Evolutionary conservation across 2,888 invertebrate species (phyloP).

Genomic region (Drosophila sordidapex): DNA sequence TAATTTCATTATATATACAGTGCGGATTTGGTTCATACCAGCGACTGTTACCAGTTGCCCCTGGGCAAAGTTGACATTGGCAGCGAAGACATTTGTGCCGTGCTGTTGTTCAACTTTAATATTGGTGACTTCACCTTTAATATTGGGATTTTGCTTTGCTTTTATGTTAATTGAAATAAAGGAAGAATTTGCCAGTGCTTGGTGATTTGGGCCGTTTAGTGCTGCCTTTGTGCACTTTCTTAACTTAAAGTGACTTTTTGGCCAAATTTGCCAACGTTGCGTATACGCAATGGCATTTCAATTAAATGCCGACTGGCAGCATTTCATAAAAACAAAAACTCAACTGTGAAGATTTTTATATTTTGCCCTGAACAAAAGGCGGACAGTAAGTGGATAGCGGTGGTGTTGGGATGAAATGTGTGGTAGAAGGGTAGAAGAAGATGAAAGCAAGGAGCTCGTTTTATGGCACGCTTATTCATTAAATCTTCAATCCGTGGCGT

Average conservation of each 20-base stretch:
- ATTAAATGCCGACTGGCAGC: constrained; percentile 33
- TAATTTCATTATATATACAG: not conserved
- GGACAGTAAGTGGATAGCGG: not conserved
- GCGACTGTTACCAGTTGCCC: not conserved
- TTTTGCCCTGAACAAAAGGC: constrained; percentile 20
- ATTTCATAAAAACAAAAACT: constrained; percentile 31
- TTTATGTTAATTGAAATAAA: constrained; percentile 21
- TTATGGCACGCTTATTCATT: constrained; percentile 49
- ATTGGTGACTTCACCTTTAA: not conserved
- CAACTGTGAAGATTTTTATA: not conserved
- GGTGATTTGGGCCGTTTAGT: not conserved
- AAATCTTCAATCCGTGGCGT: constrained; percentile 58
- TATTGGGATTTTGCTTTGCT: constrained; percentile 8
- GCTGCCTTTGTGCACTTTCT: constrained; percentile 6
- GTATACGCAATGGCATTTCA: constrained; percentile 64
- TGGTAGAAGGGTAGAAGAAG: not conserved
- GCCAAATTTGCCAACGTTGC: constrained; percentile 27
- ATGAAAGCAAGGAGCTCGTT: constrained; percentile 2
- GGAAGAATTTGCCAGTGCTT: constrained; percentile 3
- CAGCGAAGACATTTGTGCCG: not conserved
- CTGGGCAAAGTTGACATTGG: not conserved
- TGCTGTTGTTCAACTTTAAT: not conserved
- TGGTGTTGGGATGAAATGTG: not conserved
- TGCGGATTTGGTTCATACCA: not conserved
- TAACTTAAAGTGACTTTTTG: constrained; percentile 15